A percentile compares a stretch with the other conserved stretches of the same genome.
phyloP scores from a whole-genome alignment of 2,797 vertebrate genomes.

The Macrochelys suwanniensis region DNA sequence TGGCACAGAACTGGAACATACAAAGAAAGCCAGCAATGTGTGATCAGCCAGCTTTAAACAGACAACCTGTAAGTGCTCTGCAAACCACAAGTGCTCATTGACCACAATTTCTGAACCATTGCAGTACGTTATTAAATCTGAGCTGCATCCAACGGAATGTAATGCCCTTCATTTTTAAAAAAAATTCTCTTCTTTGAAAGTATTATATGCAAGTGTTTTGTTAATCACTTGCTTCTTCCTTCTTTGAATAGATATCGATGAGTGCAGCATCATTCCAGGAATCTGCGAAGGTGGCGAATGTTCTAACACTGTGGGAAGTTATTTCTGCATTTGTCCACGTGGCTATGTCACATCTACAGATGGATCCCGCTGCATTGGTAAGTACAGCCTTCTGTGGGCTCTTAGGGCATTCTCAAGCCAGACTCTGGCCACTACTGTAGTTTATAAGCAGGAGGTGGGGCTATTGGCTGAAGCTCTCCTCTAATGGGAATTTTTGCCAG shows the following conservation, averaged over 20 bases:
- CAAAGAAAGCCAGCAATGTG: neutral
- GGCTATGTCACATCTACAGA: conserved; percentile 78
- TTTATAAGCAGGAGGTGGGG: neutral
- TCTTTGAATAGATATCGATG: conserved; percentile 81
- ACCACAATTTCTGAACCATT: neutral
- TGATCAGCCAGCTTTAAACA: neutral
- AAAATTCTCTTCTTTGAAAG: neutral
- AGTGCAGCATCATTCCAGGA: conserved; percentile 77
- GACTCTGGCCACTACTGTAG: neutral
- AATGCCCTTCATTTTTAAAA: neutral
- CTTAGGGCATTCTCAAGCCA: neutral
- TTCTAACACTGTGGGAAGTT: conserved; percentile 82
- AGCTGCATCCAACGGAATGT: neutral
- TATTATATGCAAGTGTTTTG: neutral
- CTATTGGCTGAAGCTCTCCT: neutral
- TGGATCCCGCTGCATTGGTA: conserved; percentile 80
- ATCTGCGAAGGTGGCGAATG: conserved; percentile 82
- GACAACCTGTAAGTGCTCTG: neutral
- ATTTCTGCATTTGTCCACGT: conserved; percentile 80
- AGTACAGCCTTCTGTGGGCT: conserved; percentile 34
- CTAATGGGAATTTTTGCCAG: accelerated
- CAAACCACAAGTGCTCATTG: neutral
- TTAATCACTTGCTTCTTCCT: conserved; percentile 1
- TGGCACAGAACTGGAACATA: neutral
- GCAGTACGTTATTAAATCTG: neutral